phyloP scores from a whole-genome alignment of 2,888 invertebrate genomes.

The Tinea trinotella region DNA sequence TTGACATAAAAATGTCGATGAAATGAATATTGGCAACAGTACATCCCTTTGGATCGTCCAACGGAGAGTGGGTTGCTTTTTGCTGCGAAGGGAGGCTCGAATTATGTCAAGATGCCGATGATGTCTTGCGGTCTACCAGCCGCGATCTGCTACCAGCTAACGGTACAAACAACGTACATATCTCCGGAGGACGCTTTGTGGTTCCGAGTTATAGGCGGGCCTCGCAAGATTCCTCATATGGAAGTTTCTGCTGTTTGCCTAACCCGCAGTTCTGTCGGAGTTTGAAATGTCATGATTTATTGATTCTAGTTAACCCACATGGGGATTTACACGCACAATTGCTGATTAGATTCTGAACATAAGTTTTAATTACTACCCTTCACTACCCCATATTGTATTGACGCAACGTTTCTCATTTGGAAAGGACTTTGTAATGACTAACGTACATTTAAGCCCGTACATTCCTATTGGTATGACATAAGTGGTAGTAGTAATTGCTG shows the following conservation, averaged over 20 bases:
- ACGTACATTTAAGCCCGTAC: background rate
- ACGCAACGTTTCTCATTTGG: background rate
- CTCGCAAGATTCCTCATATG: slow-evolving; percentile 40
- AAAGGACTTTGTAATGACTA: background rate
- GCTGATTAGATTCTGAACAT: slow-evolving; percentile 38
- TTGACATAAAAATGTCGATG: too few relatives aligned
- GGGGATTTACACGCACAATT: slow-evolving; percentile 35
- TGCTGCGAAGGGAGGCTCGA: slow-evolving; percentile 33
- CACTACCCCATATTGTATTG: background rate
- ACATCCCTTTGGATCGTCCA: slow-evolving; percentile 35
- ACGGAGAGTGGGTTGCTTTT: slow-evolving; percentile 29
- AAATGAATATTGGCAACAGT: too few relatives aligned
- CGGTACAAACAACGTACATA: background rate
- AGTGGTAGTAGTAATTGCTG: slow-evolving; percentile 1
- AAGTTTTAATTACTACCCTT: slow-evolving; percentile 47
- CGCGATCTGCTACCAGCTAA: slow-evolving; percentile 19
- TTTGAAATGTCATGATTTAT: slow-evolving; percentile 64
- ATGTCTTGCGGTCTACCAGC: slow-evolving; percentile 23
- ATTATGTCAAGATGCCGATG: slow-evolving; percentile 47
- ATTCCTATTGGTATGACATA: background rate
- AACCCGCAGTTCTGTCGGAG: slow-evolving; percentile 24
- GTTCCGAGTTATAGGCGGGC: slow-evolving; percentile 41
- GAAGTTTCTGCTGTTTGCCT: slow-evolving; percentile 37
- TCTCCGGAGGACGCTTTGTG: slow-evolving; percentile 52
- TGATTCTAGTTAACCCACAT: slow-evolving; percentile 48